Evolutionary conservation across 2,797 vertebrate genomes (phyloP), one percentile per base, ranked within the genome.

Genomic region (Tapera naevia): DNA sequence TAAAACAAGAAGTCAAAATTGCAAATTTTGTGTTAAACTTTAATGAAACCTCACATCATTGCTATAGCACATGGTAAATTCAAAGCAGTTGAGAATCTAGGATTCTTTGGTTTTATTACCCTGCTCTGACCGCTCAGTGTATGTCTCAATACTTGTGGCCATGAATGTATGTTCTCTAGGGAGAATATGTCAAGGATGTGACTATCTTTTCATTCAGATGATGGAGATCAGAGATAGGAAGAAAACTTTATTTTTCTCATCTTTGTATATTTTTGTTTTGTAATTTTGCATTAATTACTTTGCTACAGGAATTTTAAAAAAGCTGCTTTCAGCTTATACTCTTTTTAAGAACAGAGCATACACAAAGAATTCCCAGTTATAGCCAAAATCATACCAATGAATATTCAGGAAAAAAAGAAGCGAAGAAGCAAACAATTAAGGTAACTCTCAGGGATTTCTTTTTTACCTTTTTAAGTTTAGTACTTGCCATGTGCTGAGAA

Each of bases 21-120:
- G 6, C 80, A 2, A 0, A 61, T 17, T 69, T 91, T 46, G 17
- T 65, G 51, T 57, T 69, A 50, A 84, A 30, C 27, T 12, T 41
- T 43, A 74, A 43, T 66, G 76, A 79, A 82, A 43, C 10, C 27
- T 94, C 27, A 17, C 9, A 3, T 39, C 25, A 33, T 48, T 8
- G 3, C 39, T 86, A 0, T 14, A 66, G n/a, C 56, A 41, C 0
- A 0, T 58, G 50, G 15, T 64, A 78, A 78, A 56, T 66, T 70
- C 67, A 62, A 53, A 16, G 33, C 24, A 39, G 28, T 39, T 32
- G 58, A n/a, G 45, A 69, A 73, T 24, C 15, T 39, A 46, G 74
- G 39, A 51, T 43, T 32, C 27, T 70, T 57, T n/a, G 8, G 33
- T 60, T 62, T 41, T 37, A 7, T 56, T 57, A 33, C 25, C 30